phyloP scores from a whole-genome alignment of 2,888 invertebrate genomes.

The Melinaea marsaeus region DNA sequence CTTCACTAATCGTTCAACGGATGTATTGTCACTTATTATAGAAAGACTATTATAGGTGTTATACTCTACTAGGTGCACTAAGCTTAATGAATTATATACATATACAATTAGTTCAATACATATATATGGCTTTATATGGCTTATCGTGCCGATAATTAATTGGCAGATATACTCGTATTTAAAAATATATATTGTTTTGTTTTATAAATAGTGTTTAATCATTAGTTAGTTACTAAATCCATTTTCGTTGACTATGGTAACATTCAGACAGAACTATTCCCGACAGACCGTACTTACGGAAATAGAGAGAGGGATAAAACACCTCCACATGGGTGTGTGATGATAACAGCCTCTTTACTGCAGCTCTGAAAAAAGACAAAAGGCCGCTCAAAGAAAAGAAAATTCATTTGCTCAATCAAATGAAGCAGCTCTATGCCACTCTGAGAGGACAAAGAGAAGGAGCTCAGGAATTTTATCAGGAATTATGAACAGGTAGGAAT shows the following conservation, averaged over 20 bases:
- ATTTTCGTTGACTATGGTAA: too few species aligned
- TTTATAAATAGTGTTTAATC: too few species aligned
- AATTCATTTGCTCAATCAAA: slow-evolving; percentile 93
- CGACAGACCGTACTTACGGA: slow-evolving; percentile 21
- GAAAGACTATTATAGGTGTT: neutral
- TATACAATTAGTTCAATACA: neutral
- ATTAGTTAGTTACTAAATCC: too few species aligned
- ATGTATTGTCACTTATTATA: slow-evolving; percentile 31
- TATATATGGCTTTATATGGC: too few species aligned
- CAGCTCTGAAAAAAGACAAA: slow-evolving; percentile 91
- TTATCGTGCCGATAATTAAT: too few species aligned
- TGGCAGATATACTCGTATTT: too few species aligned
- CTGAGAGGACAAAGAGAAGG: slow-evolving; percentile 96
- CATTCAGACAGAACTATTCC: slow-evolving; percentile 14
- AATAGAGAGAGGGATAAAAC: slow-evolving; percentile 26
- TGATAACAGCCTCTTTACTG: slow-evolving; percentile 35
- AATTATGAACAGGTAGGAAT: slow-evolving; percentile 90
- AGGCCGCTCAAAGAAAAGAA: slow-evolving; percentile 95
- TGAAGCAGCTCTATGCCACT: slow-evolving; percentile 95
- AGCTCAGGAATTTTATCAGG: slow-evolving; percentile 94
- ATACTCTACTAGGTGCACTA: neutral
- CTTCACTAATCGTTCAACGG: slow-evolving; percentile 38
- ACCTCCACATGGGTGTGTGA: slow-evolving; percentile 14
- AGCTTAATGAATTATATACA: neutral
- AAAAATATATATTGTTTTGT: too few species aligned